A percentile compares a stretch with the other conserved stretches of the same genome.
These are phyloP conservation scores for Chrysochloris asiatica DNA, from an alignment of 2,113 vertebrate genomes.

Conservation along the genomic window DNA sequence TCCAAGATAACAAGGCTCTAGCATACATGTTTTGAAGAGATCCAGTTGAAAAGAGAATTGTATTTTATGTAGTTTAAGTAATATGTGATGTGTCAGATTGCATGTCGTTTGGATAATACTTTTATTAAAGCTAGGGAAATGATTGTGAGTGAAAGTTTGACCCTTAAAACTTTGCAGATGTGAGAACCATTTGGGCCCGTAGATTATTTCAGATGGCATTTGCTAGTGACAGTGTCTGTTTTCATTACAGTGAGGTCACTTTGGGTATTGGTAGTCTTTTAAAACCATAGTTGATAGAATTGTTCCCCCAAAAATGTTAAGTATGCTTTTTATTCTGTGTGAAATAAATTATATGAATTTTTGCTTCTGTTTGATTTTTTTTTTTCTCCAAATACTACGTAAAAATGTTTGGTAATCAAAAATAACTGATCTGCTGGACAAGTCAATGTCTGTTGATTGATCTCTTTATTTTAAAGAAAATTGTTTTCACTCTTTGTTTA, in stretches of 20 bases:
- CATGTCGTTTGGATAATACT: not conserved
- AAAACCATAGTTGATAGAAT: not conserved
- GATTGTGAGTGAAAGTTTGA: not conserved
- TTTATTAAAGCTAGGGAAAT: constrained; percentile 1
- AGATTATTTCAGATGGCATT: not conserved
- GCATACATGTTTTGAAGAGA: not conserved
- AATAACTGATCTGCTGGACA: not conserved
- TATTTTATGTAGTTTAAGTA: constrained; percentile 1
- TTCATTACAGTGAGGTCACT: not conserved
- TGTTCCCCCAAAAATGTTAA: not conserved
- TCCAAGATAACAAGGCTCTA: constrained; percentile 2
- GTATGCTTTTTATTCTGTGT: not conserved
- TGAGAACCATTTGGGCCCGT: not conserved
- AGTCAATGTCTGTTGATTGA: not conserved
- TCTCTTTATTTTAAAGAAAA: constrained; percentile 41
- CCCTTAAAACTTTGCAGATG: not conserved
- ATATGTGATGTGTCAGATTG: not conserved
- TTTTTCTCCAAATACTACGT: not conserved
- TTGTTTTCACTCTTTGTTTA: constrained; percentile 39
- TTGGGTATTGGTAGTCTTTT: not conserved
- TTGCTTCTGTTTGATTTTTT: constrained; percentile 27
- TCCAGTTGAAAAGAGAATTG: not conserved
- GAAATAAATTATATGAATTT: not conserved
- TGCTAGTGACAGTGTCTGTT: not conserved
- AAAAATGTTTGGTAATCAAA: constrained; percentile 16